Evolutionary conservation across 2,797 vertebrate species (phyloP).

Genomic region (Necrosyrtes monachus): DNA sequence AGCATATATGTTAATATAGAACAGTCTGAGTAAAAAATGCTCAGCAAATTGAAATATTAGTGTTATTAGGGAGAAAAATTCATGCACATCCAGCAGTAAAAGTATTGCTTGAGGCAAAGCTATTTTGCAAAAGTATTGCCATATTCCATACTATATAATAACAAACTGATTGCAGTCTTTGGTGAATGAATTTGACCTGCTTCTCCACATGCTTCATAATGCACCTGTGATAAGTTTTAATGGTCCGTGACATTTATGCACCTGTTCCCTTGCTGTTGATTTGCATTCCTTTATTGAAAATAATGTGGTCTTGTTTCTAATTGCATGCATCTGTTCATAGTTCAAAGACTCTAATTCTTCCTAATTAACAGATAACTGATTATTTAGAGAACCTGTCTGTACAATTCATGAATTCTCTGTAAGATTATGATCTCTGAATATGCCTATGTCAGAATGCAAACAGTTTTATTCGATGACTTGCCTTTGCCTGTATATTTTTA

Average conservation of each 20-base stretch:
- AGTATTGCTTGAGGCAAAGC: not conserved
- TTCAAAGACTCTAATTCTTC: conserved; percentile 28
- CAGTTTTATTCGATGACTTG: not conserved
- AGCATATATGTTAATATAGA: not conserved
- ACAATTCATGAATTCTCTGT: not conserved
- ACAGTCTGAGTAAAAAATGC: not conserved
- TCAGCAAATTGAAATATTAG: not conserved
- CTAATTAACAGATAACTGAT: not conserved
- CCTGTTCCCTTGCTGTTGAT: conserved; percentile 22
- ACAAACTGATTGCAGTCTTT: not conserved
- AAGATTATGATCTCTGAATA: not conserved
- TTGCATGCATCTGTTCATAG: conserved; percentile 3
- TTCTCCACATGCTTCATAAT: not conserved
- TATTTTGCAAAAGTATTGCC: not conserved
- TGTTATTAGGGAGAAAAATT: not conserved
- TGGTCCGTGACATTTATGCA: conserved; percentile 15
- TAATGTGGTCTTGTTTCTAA: conserved; percentile 24
- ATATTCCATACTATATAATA: not conserved
- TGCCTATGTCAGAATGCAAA: not conserved
- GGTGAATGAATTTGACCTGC: not conserved
- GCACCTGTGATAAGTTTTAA: conserved; percentile 24
- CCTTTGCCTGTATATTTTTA: not conserved
- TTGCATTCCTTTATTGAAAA: conserved; percentile 33
- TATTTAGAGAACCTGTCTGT: not conserved
- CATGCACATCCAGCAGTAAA: not conserved